Base-by-base conservation (phyloP, 2,888 invertebrate genomes). In the Myathropa florea region DNA sequence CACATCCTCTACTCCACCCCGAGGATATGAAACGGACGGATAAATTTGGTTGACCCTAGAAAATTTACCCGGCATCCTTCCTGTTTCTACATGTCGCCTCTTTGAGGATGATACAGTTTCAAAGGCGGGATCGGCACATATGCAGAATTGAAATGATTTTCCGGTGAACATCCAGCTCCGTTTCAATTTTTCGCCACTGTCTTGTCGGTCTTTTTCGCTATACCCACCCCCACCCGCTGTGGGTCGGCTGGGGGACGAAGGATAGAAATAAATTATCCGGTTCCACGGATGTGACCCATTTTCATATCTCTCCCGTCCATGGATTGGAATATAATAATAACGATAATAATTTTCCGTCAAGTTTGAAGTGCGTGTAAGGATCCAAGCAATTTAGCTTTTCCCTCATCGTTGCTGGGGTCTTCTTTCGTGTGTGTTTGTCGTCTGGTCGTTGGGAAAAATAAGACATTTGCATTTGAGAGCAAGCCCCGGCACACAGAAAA, bases 291-390 rank as follows among this genome's bases (percentile, higher is more conserved):
- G 75, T 83, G 83, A 86, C 83, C 83, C 73, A 86, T 86, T 79
- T 86, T 70, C 61, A 70, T 78, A 60, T 75, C 73, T 70, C 64
- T 9, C 53, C 18, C 57, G 64, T 60, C 60, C 55, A 64, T 82
- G 75, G 61, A 86, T 86, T 79, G 82, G 77, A 82, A 86, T 86
- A 82, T 86, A 83, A 79, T 79, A 82, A 76, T 78, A 82, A 75
- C 73, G 72, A 63, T 72, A 70, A 68, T 83, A 83, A 85, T 79
- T 82, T 85, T 83, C 60, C 57, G 55, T 65, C 73, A 79, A 86
- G 70, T 83, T 83, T 82, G 64, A 78, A 86, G 65, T 78, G 70
- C 26, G 63, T 65, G 65, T 18, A 39, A 60, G 68, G 53, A 64
- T 63, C 68, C 60, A 28, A 75, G 61, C 68, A 82, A 73, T 78